phyloP scores from a whole-genome alignment of 2,888 invertebrate genomes.

The Ennomos erosarius region DNA sequence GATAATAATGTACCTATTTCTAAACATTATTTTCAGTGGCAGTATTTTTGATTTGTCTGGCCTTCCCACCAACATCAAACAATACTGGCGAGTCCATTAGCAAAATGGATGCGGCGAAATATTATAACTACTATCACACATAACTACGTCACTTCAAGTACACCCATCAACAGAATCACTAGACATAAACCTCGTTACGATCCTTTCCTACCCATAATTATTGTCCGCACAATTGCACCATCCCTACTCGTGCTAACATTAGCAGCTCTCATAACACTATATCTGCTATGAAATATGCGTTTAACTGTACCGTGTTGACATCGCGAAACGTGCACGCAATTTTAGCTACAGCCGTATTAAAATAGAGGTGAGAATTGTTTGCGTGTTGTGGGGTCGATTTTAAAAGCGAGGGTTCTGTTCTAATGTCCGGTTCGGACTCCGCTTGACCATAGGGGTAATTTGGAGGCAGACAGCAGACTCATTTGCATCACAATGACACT shows the following conservation, averaged over 20 bases:
- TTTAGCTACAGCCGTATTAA: conserved; percentile 46
- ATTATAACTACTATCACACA: conserved; percentile 32
- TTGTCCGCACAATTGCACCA: conserved; percentile 77
- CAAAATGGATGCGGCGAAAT: conserved; percentile 18
- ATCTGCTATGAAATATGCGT: conserved; percentile 78
- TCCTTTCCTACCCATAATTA: conserved; percentile 72
- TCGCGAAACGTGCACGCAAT: conserved; percentile 47
- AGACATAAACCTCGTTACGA: conserved; percentile 68
- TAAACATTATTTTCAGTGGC: too few species aligned
- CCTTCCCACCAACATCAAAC: conserved; percentile 14
- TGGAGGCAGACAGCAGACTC: conserved; percentile 82
- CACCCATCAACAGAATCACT: conserved; percentile 69
- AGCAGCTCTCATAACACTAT: conserved; percentile 78
- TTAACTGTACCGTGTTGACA: conserved; percentile 52
- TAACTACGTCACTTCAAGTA: conserved; percentile 46
- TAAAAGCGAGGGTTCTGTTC: conserved; percentile 80
- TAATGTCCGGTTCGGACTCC: conserved; percentile 78
- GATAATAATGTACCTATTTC: too few species aligned
- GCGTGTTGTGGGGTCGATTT: conserved; percentile 62
- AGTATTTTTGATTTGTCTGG: not conserved
- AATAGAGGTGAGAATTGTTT: conserved; percentile 60
- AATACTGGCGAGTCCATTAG: conserved; percentile 10
- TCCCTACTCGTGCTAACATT: conserved; percentile 73
- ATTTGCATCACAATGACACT: conserved; percentile 83
- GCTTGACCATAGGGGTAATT: conserved; percentile 84